phyloP scores from a whole-genome alignment of 2,888 invertebrate species.

The Heteromyza rotundicornis region DNA sequence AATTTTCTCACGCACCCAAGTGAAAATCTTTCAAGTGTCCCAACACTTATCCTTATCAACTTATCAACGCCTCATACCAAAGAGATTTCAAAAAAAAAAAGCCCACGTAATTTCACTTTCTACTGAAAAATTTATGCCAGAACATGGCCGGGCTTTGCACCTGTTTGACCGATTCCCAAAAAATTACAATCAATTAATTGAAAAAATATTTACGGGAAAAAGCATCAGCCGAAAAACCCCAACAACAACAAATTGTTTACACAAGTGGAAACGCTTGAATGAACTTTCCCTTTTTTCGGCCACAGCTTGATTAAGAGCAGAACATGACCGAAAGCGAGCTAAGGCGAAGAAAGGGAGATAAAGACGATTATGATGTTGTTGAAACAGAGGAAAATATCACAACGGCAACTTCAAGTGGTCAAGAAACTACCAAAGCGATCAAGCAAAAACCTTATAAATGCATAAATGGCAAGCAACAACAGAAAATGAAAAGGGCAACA shows the following conservation, averaged over 20 bases:
- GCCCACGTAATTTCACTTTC: no score
- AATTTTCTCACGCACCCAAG: no score
- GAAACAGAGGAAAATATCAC: no score
- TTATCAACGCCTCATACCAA: no score
- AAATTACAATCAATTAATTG: neutral
- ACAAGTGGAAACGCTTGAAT: slow-evolving; percentile 34
- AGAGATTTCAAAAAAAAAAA: no score
- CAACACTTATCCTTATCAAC: no score
- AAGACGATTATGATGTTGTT: neutral
- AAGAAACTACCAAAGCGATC: neutral
- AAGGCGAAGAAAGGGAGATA: no score
- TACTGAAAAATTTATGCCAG: no score
- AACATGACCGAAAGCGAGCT: neutral
- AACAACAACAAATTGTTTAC: neutral
- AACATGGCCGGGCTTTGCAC: no score
- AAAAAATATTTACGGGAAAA: neutral
- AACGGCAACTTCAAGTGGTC: neutral
- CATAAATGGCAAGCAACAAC: neutral
- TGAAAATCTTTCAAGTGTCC: no score
- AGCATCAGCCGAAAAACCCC: neutral
- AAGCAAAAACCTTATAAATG: neutral
- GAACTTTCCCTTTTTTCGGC: slow-evolving; percentile 55
- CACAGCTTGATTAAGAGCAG: slow-evolving; percentile 6
- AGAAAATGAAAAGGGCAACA: neutral
- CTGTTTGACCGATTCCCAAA: no score